Conservation (phyloP, 1,140 invertebrate genomes). For the Brachionus manjavacas region DNA sequence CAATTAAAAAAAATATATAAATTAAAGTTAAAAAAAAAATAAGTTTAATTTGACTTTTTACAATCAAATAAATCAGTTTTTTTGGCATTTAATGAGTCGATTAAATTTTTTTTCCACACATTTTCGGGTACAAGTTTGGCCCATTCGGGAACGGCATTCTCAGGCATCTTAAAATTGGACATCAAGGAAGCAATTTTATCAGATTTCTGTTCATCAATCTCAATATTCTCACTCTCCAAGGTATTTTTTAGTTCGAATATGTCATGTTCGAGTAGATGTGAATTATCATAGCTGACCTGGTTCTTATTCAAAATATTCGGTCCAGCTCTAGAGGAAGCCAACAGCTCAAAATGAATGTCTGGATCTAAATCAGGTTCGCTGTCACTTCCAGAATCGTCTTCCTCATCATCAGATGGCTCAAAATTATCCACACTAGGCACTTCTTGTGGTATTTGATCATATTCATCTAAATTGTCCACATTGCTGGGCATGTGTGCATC, state of each 20-base stretch:
- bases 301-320: not conserved
- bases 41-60: not conserved
- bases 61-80: conserved; percentile 32
- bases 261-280: conserved; percentile 12
- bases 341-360: conserved; percentile 22
- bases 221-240: conserved; percentile 24
- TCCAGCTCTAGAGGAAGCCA: conserved; percentile 9
- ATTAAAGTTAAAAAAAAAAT: not conserved
- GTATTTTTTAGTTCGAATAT: conserved; percentile 21
- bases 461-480: not conserved
- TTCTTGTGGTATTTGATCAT: not conserved
- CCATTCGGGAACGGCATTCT: conserved; percentile 24
- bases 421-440: not conserved
- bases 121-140: conserved; percentile 33
- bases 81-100: conserved; percentile 32
- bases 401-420: not conserved
- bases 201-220: conserved; percentile 14
- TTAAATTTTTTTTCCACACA: conserved; percentile 34
- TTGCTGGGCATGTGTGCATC: not conserved
- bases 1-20: not conserved
- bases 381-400: not conserved
- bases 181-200: conserved; percentile 14
- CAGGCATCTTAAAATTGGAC: conserved; percentile 26
- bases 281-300: not conserved
- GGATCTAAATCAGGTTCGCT: conserved; percentile 31